These are phyloP conservation scores for Vanessa atalanta DNA, from an alignment of 1,140 invertebrate species.

Conservation along the genomic window DNA sequence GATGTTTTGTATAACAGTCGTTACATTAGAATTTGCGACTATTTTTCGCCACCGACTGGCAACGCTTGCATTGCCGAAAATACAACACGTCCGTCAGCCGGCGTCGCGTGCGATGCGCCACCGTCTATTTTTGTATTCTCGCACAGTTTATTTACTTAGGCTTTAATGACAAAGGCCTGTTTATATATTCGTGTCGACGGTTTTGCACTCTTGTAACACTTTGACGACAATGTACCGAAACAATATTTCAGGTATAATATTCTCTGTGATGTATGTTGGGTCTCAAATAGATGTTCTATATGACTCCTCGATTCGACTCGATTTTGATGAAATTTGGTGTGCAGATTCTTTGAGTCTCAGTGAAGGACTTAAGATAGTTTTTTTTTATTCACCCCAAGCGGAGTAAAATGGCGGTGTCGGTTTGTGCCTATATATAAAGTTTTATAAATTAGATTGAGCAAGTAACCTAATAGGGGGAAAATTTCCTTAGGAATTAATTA, in stretches of 20 bases:
- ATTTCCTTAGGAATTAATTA: no score
- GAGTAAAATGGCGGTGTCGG: no score
- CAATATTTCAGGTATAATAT: not conserved
- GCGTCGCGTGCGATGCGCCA: slow-evolving; percentile 38
- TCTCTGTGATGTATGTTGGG: not conserved
- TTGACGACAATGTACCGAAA: not conserved
- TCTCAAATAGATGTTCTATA: no score
- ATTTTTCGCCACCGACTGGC: slow-evolving; percentile 30
- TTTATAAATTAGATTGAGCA: no score
- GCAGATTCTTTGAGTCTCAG: no score
- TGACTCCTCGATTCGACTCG: no score
- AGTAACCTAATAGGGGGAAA: no score
- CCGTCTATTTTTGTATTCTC: slow-evolving; percentile 48
- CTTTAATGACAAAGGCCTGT: slow-evolving; percentile 11
- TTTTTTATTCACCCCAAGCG: no score
- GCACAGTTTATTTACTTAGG: slow-evolving; percentile 51
- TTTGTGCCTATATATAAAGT: no score
- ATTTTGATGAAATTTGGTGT: no score
- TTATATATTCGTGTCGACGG: slow-evolving; percentile 10
- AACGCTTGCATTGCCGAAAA: slow-evolving; percentile 50
- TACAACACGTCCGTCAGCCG: slow-evolving; percentile 39
- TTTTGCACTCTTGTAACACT: not conserved
- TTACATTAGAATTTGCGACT: slow-evolving; percentile 8
- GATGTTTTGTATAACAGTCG: not conserved
- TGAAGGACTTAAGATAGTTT: no score